These are phyloP conservation scores for Scrobipalpa atriplicella DNA, from an alignment of 2,888 invertebrate genomes.

Conservation along the genomic window DNA sequence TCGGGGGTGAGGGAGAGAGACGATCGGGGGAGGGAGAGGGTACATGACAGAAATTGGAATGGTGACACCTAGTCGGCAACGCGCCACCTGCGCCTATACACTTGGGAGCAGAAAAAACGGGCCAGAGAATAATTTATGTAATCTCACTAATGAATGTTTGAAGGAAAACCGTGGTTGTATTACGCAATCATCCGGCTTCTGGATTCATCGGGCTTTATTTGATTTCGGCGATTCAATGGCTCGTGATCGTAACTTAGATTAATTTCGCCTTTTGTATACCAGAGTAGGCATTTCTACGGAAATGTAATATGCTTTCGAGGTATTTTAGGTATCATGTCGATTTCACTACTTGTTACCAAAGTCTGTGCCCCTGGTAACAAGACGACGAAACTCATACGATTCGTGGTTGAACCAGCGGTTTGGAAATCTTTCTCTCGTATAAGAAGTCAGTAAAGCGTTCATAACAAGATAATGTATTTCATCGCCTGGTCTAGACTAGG, in stretches of 20 bases:
- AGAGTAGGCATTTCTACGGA: not conserved
- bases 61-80: slow-evolving; percentile 60
- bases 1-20: slow-evolving; percentile 36
- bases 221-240: slow-evolving; percentile 6
- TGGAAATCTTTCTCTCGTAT: not conserved
- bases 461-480: not conserved
- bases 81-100: slow-evolving; percentile 58
- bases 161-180: slow-evolving; percentile 15
- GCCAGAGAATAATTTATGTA: slow-evolving; percentile 33
- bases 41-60: slow-evolving; percentile 66
- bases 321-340: no score
- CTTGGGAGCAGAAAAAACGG: slow-evolving; percentile 43
- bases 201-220: slow-evolving; percentile 2
- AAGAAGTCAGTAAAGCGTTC: not conserved
- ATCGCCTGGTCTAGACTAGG: not conserved
- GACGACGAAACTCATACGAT: no score
- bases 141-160: slow-evolving; percentile 21
- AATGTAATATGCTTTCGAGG: not conserved
- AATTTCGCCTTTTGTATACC: not conserved
- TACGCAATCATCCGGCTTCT: slow-evolving; percentile 7
- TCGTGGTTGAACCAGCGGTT: not conserved
- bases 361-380: no score
- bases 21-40: slow-evolving; percentile 22
- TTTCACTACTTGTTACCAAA: no score
- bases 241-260: slow-evolving; percentile 14